Conservation (phyloP, 2,113 vertebrate species). For the Trematocara unimaculatum region DNA sequence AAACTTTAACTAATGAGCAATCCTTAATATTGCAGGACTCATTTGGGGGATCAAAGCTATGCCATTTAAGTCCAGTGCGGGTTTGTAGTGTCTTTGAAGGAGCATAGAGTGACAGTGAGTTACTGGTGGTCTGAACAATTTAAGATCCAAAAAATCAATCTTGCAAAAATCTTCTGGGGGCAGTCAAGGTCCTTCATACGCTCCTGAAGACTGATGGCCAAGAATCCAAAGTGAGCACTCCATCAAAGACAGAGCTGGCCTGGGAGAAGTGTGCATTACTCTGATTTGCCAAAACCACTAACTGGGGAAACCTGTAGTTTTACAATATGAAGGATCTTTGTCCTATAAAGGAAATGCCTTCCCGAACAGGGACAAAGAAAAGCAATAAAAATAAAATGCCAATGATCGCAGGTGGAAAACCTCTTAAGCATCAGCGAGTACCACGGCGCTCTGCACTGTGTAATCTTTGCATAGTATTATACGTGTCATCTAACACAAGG, state of each 20-base stretch:
- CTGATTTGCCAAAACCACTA: constrained; percentile 8
- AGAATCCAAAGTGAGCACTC: constrained; percentile 13
- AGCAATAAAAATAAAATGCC: neutral
- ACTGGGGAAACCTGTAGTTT: neutral
- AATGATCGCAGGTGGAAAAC: neutral
- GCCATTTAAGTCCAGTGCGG: neutral
- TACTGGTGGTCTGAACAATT: constrained; percentile 10
- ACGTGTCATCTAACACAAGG: neutral
- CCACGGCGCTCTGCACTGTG: neutral
- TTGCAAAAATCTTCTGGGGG: constrained; percentile 32
- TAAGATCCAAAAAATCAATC: constrained; percentile 42
- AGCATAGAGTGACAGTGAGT: neutral
- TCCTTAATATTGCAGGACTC: neutral
- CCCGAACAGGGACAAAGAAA: neutral
- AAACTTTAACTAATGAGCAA: neutral
- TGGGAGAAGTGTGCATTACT: constrained; percentile 3
- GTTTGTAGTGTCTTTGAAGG: neutral
- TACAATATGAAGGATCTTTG: neutral
- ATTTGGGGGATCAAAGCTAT: neutral
- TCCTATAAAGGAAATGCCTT: neutral
- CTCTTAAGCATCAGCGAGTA: neutral
- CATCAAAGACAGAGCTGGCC: neutral
- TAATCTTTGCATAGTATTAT: neutral
- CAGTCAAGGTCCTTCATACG: constrained; percentile 32
- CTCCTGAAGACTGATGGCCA: neutral